These are phyloP conservation scores for Diachrysia chrysitis DNA, from an alignment of 2,888 invertebrate genomes.

Conservation along the genomic window DNA sequence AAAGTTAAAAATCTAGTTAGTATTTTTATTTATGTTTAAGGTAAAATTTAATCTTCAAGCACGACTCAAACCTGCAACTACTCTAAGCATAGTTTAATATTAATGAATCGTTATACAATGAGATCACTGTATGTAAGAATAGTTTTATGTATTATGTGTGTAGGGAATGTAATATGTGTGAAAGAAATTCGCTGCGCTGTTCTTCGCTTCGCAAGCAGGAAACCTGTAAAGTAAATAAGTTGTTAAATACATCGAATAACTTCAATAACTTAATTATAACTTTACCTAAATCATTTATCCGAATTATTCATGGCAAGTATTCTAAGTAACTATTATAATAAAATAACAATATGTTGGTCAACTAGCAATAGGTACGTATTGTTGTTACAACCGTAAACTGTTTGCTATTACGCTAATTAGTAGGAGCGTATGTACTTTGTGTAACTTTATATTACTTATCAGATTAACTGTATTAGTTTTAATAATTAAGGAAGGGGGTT, in stretches of 20 bases:
- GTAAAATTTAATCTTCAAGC: no score
- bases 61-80: no score
- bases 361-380: not conserved
- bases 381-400: not conserved
- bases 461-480: not conserved
- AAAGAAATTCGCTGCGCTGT: not conserved
- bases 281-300: not conserved
- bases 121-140: not conserved
- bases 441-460: not conserved
- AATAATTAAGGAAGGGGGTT: not conserved
- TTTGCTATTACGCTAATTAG: constrained; percentile 4
- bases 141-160: no score
- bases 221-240: not conserved
- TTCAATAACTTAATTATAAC: not conserved
- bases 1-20: no score
- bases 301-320: not conserved
- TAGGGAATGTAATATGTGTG: not conserved
- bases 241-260: not conserved
- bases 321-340: not conserved
- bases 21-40: no score
- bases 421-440: not conserved
- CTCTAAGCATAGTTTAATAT: no score
- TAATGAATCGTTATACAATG: no score
- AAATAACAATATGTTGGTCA: no score
- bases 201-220: not conserved